Base-by-base conservation (phyloP, 2,888 invertebrate genomes). In the Opisthograptis luteolata region DNA sequence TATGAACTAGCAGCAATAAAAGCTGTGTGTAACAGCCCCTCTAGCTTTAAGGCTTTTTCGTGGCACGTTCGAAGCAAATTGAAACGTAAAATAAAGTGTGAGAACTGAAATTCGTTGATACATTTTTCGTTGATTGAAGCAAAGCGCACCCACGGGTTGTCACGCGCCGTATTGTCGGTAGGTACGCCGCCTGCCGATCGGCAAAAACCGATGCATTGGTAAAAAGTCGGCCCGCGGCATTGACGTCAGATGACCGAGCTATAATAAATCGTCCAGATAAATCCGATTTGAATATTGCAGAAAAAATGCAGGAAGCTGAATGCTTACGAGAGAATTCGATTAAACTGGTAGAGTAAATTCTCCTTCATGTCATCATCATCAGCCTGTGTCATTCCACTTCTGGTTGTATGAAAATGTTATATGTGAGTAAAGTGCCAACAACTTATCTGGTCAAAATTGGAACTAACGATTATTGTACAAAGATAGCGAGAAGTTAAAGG, bases 111-210 rank as follows among this genome's bases (percentile, higher is more conserved):
- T 64, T 74, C 2, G 39, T 60, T 60, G 47, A 9, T 0, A 20
- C n/a, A 10, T 2, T 25, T 7, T 44, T 9, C 48, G 48, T 59
- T n/a, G n/a, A 61, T 68, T 79, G 73, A 75, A 76, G 77, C 79
- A 73, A 79, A 74, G 77, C 72, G 81, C 84, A 81, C 81, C 86
- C 84, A 84, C 83, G 72, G 81, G 87, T 79, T 84, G 87, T 87
- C 87, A 87, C 86, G 87, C 86, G 85, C 80, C 73, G 68, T 70
- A 73, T 81, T 80, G 80, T 81, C 70, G 71, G 70, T 54, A 50
- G 62, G 62, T 60, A 62, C 27, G 69, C 59, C 55, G 43, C 61
- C 44, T 37, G 60, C 42, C 57, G 58, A 60, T 57, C 64, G 66
- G 76, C 73, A 79, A 81, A 81, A 80, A 81, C 66, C 54, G 62